Conservation (phyloP, 2,113 vertebrate species). For the Heterocephalus glaber region DNA sequence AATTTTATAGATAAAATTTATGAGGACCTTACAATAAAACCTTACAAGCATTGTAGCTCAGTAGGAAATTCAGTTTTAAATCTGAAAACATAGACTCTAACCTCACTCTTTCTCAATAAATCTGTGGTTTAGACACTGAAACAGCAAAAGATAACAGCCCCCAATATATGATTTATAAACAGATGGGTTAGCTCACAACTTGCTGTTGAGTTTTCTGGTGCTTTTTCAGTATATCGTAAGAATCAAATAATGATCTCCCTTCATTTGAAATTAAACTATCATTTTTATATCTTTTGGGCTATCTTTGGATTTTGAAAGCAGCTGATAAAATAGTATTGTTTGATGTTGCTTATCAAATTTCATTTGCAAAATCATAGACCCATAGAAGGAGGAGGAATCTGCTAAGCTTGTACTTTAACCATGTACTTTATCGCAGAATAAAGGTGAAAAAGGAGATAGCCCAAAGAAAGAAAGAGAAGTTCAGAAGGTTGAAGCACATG, state of each 20-base stretch:
- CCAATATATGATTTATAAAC: not conserved
- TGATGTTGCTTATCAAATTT: conserved; percentile 59
- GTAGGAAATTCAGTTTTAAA: conserved; percentile 62
- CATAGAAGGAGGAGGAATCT: not conserved
- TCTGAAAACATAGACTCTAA: not conserved
- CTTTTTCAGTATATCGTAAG: not conserved
- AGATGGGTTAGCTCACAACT: not conserved
- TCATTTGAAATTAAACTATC: conserved; percentile 51
- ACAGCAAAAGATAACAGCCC: not conserved
- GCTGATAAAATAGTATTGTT: not conserved
- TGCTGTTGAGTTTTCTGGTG: not conserved
- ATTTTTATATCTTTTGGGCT: conserved; percentile 52
- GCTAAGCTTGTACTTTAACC: not conserved
- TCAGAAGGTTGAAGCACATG: not conserved
- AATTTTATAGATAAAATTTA: conserved; percentile 62
- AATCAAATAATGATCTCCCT: not conserved
- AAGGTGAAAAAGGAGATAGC: not conserved
- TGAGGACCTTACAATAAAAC: conserved; percentile 27
- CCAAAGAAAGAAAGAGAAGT: not conserved
- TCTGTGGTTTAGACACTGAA: conserved; percentile 15
- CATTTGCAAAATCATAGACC: conserved; percentile 25
- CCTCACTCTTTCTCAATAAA: conserved; percentile 49
- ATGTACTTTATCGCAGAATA: not conserved
- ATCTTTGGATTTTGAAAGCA: conserved; percentile 53
- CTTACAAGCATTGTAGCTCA: not conserved